Percentiles rank a stretch among this genome's conserved stretches.
phyloP scores from a whole-genome alignment of 2,888 invertebrate species.

The Pyrrhia umbra region DNA sequence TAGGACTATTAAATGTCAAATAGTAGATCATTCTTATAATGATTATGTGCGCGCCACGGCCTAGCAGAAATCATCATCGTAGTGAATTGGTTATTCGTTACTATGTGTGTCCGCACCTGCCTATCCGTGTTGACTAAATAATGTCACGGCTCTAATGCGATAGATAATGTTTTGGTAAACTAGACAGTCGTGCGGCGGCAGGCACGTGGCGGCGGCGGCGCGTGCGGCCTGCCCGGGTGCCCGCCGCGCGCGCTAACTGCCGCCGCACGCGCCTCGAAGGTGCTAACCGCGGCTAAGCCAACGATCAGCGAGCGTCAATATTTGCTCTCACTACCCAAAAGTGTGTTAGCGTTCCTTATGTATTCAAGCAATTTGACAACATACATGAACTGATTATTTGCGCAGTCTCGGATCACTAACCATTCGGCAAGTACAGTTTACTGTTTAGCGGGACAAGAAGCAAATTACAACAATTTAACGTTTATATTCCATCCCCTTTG shows the following conservation, averaged over 20 bases:
- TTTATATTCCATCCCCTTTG: no score
- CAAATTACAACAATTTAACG: no score
- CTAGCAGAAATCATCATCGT: no score
- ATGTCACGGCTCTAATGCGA: neutral
- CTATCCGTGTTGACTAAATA: neutral
- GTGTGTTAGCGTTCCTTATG: slow-evolving; percentile 16
- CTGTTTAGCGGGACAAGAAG: neutral
- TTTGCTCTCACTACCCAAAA: slow-evolving; percentile 13
- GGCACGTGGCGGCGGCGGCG: neutral
- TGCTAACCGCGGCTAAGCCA: slow-evolving; percentile 28
- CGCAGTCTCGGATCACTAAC: slow-evolving; percentile 1
- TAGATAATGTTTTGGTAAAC: neutral
- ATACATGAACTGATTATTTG: neutral
- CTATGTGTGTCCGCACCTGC: no score
- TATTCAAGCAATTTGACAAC: slow-evolving; percentile 15
- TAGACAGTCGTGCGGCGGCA: neutral
- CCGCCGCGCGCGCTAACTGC: slow-evolving; percentile 12
- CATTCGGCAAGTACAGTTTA: neutral
- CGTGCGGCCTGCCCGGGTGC: no score
- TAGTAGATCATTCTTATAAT: no score
- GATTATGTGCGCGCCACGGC: no score
- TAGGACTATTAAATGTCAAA: no score
- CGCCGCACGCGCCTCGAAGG: slow-evolving; percentile 3
- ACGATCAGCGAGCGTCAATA: slow-evolving; percentile 5
- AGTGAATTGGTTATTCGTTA: no score